These are phyloP conservation scores for Leistus spinibarbis DNA, from an alignment of 2,888 invertebrate genomes.

Conservation along the genomic window DNA sequence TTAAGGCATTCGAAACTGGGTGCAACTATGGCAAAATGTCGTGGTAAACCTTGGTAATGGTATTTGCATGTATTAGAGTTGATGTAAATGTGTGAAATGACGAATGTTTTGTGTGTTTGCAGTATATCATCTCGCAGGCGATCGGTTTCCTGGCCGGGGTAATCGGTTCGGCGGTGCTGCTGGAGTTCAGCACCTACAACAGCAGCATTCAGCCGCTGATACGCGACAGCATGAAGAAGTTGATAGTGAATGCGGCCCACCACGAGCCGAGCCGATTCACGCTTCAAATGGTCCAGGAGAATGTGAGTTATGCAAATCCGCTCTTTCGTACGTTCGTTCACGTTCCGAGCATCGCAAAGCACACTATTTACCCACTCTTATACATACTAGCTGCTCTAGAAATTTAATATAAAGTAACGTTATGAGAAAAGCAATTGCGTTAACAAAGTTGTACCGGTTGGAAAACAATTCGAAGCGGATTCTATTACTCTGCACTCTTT, in stretches of 20 bases:
- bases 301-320: constrained; percentile 62
- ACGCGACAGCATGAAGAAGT: constrained; percentile 68
- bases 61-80: too few relatives aligned
- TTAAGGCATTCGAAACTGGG: too few relatives aligned
- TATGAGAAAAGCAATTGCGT: constrained; percentile 35
- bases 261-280: constrained; percentile 70
- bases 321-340: too few relatives aligned
- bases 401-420: constrained; percentile 38
- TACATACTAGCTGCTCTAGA: not conserved
- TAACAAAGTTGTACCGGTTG: constrained; percentile 18
- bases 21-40: too few relatives aligned
- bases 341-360: not conserved
- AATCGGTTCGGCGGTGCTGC: constrained; percentile 74
- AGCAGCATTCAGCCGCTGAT: constrained; percentile 81
- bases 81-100: too few relatives aligned
- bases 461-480: not conserved
- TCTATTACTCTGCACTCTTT: not conserved
- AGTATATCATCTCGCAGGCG: constrained; percentile 78
- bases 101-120: constrained; percentile 46
- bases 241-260: constrained; percentile 79
- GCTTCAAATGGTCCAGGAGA: constrained; percentile 82
- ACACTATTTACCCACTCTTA: not conserved
- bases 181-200: constrained; percentile 81
- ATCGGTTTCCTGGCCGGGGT: constrained; percentile 74
- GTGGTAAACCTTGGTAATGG: too few relatives aligned